A percentile compares a stretch with the other conserved stretches of the same genome.
These are phyloP conservation scores for Muscidifurax raptorellus DNA, from an alignment of 1,140 invertebrate species.

Conservation along the genomic window DNA sequence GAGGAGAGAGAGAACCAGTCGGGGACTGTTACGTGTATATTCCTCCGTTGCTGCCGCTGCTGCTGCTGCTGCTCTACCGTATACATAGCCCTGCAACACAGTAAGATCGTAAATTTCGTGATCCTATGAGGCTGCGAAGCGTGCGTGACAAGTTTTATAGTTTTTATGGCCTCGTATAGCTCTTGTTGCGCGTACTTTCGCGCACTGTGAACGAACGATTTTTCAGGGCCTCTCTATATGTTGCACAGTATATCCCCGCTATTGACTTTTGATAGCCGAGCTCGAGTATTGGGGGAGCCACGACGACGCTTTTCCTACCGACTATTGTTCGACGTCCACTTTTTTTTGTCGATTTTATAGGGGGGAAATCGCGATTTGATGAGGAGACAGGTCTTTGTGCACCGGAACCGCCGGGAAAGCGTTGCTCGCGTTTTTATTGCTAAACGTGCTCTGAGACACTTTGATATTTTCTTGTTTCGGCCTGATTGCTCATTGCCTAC, in stretches of 20 bases:
- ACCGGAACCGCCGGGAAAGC: too few relatives aligned
- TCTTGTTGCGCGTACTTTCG: not conserved
- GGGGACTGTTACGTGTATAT: conserved; percentile 22
- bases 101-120: conserved; percentile 28
- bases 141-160: conserved; percentile 24
- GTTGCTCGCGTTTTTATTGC: not conserved
- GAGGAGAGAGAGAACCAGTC: not conserved
- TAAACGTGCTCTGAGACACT: not conserved
- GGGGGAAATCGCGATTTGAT: conserved; percentile 25
- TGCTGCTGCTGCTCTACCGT: too few relatives aligned
- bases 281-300: not conserved
- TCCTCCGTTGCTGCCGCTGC: not conserved
- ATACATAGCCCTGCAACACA: too few relatives aligned
- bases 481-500: too few relatives aligned
- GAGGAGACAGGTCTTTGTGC: conserved; percentile 25
- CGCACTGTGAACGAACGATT: not conserved
- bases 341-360: not conserved
- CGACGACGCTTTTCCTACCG: not conserved
- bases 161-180: conserved; percentile 26
- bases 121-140: not conserved
- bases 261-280: not conserved
- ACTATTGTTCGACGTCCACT: not conserved
- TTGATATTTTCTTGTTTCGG: too few relatives aligned
- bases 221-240: not conserved
- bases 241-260: too few relatives aligned